Base-by-base conservation (phyloP, 2,888 invertebrate genomes). In the Periphyllus acericola region DNA sequence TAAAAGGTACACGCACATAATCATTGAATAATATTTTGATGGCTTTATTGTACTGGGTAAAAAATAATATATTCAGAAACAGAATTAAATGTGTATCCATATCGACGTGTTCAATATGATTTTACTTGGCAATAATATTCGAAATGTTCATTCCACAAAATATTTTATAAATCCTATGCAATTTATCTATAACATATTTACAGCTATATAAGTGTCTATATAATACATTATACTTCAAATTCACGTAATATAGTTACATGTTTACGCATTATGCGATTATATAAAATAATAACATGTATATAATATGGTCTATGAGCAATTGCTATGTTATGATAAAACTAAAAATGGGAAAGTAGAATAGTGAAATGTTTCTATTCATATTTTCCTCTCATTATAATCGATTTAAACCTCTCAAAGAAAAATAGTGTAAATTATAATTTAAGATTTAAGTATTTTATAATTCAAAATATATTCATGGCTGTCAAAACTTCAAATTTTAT, bases 261-360 rank as follows among this genome's bases (percentile, higher is more conserved):
- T 71, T 71, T 71, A 17, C 29, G 71, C 14, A 71, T 71, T 32
- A 71, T 29, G 71, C 17, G 8, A 32, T 71, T 29, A 71, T 29
- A 29, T 32, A 71, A 29, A 71, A 32, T 71, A 1, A 32, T 71
- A 29, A 71, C 71, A 11, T 29, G 14, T 71, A 71, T 32, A 68
- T 29, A 29, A 66, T 68, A 29, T 29, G n/a, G 2, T 32, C 55
- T 40, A 40, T 66, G 40, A 80, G 66, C 40, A 40, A 81, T 81
- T 68, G 29, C 32, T 68, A 68, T 81, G 40, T 29, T 19, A 81
- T 68, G 66, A 40, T 68, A 1, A 19, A 81, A 81, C 68, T 46
- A 46, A 81, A 68, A 81, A 81, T 40, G 68, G 66, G 81, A 81
- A 81, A 81, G 81, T 68, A 40, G n/a, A 68, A 68, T 32, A 81